phyloP scores from a whole-genome alignment of 2,113 vertebrate species.

The Piprites chloris region DNA sequence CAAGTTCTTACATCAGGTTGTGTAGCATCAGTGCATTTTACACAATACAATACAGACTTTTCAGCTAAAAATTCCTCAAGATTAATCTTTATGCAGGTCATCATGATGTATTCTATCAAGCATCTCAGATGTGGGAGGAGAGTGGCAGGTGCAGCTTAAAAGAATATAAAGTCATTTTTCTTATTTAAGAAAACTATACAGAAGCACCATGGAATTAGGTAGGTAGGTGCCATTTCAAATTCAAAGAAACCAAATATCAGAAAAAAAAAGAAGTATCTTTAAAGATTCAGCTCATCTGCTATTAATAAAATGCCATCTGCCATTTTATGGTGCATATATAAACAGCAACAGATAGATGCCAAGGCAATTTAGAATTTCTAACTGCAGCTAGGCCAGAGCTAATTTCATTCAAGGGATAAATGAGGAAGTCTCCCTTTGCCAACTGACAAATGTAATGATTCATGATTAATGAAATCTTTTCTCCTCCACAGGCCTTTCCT shows the following conservation, averaged over 20 bases:
- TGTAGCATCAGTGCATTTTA: not conserved
- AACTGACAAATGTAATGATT: conserved; percentile 80
- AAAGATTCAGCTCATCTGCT: conserved; percentile 63
- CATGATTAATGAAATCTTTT: conserved; percentile 78
- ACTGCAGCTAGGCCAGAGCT: conserved; percentile 69
- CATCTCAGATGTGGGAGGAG: not conserved
- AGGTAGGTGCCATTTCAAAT: not conserved
- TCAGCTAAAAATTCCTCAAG: not conserved
- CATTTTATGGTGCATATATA: conserved; percentile 70
- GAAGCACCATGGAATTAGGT: not conserved
- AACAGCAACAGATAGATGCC: conserved; percentile 74
- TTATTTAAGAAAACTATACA: not conserved
- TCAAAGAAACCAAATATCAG: conserved; percentile 38
- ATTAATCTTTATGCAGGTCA: not conserved
- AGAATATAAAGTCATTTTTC: not conserved
- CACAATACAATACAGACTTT: not conserved
- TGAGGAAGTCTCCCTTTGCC: conserved; percentile 77
- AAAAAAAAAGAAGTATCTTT: conserved; percentile 1
- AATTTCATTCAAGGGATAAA: conserved; percentile 82
- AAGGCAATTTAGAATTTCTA: conserved; percentile 77
- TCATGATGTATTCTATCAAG: not conserved
- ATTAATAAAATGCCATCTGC: conserved; percentile 77
- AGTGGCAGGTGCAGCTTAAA: not conserved
- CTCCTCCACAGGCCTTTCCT: conserved; percentile 64
- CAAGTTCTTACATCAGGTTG: not conserved